Percentiles rank a stretch among this genome's conserved stretches.
These are phyloP conservation scores for Antedon bifida DNA, from an alignment of 35 echinoderm and acorn worm genomes.

Conservation along the genomic window DNA sequence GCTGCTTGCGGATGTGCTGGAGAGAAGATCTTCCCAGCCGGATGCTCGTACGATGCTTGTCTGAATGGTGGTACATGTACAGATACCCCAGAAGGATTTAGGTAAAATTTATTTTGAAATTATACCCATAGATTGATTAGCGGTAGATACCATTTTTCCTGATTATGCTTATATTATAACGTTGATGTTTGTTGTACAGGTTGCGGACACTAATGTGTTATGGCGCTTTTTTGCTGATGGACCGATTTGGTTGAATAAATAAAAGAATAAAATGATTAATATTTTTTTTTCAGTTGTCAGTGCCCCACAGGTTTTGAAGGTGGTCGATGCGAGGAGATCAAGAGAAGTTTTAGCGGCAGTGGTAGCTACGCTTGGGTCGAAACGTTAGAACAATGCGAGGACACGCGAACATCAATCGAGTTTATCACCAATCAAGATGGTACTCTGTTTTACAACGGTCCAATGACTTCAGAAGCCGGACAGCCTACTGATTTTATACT, in stretches of 20 bases:
- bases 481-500: slow-evolving; percentile 56
- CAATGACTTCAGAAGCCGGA: slow-evolving; percentile 12
- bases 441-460: slow-evolving; percentile 78
- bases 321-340: slow-evolving; percentile 66
- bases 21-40: not conserved
- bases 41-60: slow-evolving; percentile 38
- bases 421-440: slow-evolving; percentile 49
- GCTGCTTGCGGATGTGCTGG: slow-evolving; percentile 72
- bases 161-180: too few species aligned
- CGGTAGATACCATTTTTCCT: too few species aligned
- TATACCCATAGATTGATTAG: too few species aligned
- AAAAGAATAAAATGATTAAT: too few species aligned
- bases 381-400: slow-evolving; percentile 56
- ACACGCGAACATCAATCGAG: slow-evolving; percentile 62
- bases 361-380: slow-evolving; percentile 39
- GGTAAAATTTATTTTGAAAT: slow-evolving; percentile 12
- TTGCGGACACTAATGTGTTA: too few species aligned
- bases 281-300: slow-evolving; percentile 31
- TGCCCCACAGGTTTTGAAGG: slow-evolving; percentile 54
- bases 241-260: too few species aligned
- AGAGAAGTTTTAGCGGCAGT: slow-evolving; percentile 42
- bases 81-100: slow-evolving; percentile 29
- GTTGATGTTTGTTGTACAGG: too few species aligned
- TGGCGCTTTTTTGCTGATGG: too few species aligned
- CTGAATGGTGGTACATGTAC: slow-evolving; percentile 69